Base-by-base conservation (phyloP, 2,797 vertebrate species). In the Channa striata region DNA sequence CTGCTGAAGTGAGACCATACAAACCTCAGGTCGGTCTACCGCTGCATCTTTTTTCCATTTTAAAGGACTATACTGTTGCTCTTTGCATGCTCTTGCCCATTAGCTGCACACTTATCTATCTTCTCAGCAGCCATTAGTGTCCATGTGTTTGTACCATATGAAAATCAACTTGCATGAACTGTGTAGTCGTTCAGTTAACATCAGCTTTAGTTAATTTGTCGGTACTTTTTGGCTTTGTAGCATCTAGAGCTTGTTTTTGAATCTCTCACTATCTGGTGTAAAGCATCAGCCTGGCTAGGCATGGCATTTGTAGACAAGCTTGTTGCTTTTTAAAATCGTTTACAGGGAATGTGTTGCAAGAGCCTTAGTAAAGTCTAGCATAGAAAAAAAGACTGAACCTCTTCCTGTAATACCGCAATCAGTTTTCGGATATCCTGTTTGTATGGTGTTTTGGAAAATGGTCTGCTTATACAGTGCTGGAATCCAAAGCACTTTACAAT, bases 21-120 rank as follows among this genome's bases (percentile, higher is more conserved):
- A 37, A 73, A 74, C 74, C 77, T 85, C 89, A 91, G 85, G 90
- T 92, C 84, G 89, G 93, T 89, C 44, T 11, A 0, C 49, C 11
- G 17, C 23, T 30, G 10, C 46, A 42, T 23, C 20, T 1, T 2
- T 50, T 1, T 23, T 63, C 40, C 25, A 23, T 64, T 40, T 67
- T 4, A 47, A 37, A 67, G 34, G 23, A 34, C 21, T 10, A 1
- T 16, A 0, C 47, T 1, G 23, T 11, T 46, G 59, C 1, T 33
- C 65, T 51, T 42, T 68, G 51, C 48, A 57, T 49, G 49, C 46
- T 8, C 11, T 17, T 5, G 12, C 36, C 4, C 63, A 21, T 42
- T 52, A 66, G 56, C 14, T 52, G 20, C 10, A 56, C 23, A 8
- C 37, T 56, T 44, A 58, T 57, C 33, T 33, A 13, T 39, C 47